Percentiles rank a stretch among this genome's conserved stretches.
These are phyloP conservation scores for Graptemys geographica DNA, from an alignment of 2,797 vertebrate species.

Conservation along the genomic window DNA sequence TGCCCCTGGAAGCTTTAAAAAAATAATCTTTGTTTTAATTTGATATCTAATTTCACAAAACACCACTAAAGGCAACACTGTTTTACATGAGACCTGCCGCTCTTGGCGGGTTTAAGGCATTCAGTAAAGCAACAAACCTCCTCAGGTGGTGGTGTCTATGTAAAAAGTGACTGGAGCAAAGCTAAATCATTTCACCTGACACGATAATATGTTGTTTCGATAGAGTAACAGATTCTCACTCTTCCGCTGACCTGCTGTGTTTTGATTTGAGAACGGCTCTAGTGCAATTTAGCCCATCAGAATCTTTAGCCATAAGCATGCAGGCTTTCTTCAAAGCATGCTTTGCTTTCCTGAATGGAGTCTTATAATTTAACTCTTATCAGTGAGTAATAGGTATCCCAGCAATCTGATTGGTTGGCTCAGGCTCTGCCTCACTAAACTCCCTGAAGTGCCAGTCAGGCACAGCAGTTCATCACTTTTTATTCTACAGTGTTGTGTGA, in stretches of 20 bases:
- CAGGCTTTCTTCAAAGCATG: not conserved
- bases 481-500: not conserved
- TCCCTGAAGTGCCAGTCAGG: not conserved
- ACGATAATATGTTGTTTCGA: not conserved
- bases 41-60: not conserved
- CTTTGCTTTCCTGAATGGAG: not conserved
- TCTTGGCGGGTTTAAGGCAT: not conserved
- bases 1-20: rapidly evolving
- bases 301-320: not conserved
- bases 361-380: not conserved
- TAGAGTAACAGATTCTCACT: not conserved
- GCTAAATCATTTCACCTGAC: not conserved
- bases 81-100: not conserved
- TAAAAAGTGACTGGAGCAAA: not conserved
- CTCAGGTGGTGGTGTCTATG: not conserved
- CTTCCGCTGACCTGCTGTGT: not conserved
- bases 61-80: no score
- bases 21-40: not conserved
- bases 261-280: not conserved
- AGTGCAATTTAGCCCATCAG: not conserved
- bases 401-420: not conserved
- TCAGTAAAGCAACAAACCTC: not conserved
- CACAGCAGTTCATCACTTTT: not conserved
- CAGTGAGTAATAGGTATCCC: not conserved
- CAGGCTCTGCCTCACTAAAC: not conserved